Conservation (phyloP, 2,888 invertebrate species). For the Creontiades dilutus region DNA sequence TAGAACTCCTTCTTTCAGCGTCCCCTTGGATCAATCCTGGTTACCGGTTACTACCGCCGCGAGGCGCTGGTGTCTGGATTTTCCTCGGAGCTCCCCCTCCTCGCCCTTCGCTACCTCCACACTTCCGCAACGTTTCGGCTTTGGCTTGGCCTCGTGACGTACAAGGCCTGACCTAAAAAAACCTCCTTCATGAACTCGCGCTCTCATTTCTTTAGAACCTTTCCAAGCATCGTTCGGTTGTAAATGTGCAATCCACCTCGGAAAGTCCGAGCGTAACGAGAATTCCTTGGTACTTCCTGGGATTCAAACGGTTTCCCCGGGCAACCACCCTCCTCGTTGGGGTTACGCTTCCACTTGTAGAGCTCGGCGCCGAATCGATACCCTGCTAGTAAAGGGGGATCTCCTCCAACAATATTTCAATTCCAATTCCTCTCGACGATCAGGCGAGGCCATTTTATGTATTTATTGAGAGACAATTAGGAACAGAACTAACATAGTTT, state of each 20-base stretch:
- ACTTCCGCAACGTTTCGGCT: not conserved
- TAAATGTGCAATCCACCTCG: too few relatives aligned
- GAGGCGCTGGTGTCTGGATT: slow-evolving; percentile 38
- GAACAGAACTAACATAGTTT: too few relatives aligned
- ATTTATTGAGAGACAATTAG: not conserved
- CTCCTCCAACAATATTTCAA: slow-evolving; percentile 62
- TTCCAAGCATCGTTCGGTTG: not conserved
- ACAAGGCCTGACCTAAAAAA: slow-evolving; percentile 57
- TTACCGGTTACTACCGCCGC: slow-evolving; percentile 52
- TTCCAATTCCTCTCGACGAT: slow-evolving; percentile 7
- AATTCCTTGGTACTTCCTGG: too few relatives aligned
- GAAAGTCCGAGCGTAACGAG: too few relatives aligned
- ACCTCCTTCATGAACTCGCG: not conserved
- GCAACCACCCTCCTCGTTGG: not conserved
- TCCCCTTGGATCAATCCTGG: slow-evolving; percentile 52
- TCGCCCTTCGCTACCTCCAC: not conserved
- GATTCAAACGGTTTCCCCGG: too few relatives aligned
- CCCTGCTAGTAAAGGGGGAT: slow-evolving; percentile 26
- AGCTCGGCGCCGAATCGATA: slow-evolving; percentile 59
- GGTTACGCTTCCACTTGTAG: not conserved
- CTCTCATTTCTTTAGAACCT: not conserved
- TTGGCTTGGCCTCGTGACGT: slow-evolving; percentile 51
- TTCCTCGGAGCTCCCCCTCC: slow-evolving; percentile 36
- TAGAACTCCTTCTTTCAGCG: not conserved
- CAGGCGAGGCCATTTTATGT: slow-evolving; percentile 42